These are phyloP conservation scores for Polypterus senegalus DNA, from an alignment of 2,113 vertebrate genomes.

Conservation along the genomic window DNA sequence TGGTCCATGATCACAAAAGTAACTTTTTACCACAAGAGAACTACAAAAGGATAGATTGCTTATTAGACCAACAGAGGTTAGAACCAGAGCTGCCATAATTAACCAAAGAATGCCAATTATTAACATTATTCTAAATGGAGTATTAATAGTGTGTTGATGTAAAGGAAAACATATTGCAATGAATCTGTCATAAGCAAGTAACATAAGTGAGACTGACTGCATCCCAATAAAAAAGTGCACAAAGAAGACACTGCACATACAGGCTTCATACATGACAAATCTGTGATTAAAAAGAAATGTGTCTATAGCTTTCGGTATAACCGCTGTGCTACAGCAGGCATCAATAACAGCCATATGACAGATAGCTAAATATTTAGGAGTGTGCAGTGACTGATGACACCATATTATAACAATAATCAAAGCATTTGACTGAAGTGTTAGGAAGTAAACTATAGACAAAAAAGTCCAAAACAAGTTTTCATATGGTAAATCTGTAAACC, in stretches of 20 bases:
- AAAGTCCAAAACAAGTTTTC: background rate
- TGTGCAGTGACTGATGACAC: background rate
- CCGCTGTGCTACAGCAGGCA: background rate
- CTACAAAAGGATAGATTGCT: background rate
- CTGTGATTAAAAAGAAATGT: background rate
- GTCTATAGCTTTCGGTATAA: background rate
- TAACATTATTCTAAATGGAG: background rate
- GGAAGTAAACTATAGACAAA: background rate
- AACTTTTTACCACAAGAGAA: background rate
- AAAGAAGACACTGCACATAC: background rate
- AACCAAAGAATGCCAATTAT: background rate
- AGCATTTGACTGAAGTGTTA: background rate
- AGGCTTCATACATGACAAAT: background rate
- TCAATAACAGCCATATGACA: background rate
- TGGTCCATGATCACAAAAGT: conserved; percentile 1
- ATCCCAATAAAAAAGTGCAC: background rate
- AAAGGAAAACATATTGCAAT: background rate
- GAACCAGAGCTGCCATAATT: background rate
- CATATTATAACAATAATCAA: background rate
- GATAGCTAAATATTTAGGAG: background rate
- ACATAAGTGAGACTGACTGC: background rate
- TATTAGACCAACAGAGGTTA: background rate
- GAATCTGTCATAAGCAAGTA: background rate
- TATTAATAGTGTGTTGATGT: background rate
- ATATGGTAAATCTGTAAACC: background rate